Evolutionary conservation across 2,113 vertebrate genomes (phyloP), one percentile per base, ranked within the genome.

Genomic region (Paralichthys olivaceus): DNA sequence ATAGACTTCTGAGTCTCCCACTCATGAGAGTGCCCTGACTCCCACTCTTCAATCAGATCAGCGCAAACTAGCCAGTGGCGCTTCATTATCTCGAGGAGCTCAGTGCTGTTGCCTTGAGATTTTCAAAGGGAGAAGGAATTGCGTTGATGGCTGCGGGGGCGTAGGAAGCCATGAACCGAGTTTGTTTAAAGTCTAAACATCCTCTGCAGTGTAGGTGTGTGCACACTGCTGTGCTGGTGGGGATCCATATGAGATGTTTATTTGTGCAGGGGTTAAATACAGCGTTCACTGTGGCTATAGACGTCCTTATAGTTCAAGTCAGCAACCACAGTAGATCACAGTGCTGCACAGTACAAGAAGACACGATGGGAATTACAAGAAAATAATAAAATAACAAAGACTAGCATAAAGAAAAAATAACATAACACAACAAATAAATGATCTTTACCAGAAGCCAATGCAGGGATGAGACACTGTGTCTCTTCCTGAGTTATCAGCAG

Each of bases 101-200:
- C 75, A 29, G 40, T 2, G 8, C 62, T 66, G 73, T 29, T 72
- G 71, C 84, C 76, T 90, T 88, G 76, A 90, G 81, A 45, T 87
- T 83, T 86, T 89, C 73, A 84, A 89, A 82, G 80, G 77, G 70
- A 73, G 71, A 72, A 69, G 67, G 69, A 83, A 85, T 73, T 77
- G 68, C 43, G 15, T 68, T 77, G 81, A 69, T 70, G 85, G 73
- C 56, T 64, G 79, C 0, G 69, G 69, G 73, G 84, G 79, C 76
- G 75, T 66, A 88, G 79, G 78, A 89, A 88, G 75, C 66, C 70
- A 62, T 43, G 65, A 75, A 57, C 19, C 8, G 58, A 57, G 51
- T 72, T 77, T 77, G 59, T 84, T 87, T 87, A 80, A 75, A 79
- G 68, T 80, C 79, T 70, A 87, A 89, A 88, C 84, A 77, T 89